Evolutionary conservation across 2,113 vertebrate genomes (phyloP).

Genomic region (Cettia cetti): DNA sequence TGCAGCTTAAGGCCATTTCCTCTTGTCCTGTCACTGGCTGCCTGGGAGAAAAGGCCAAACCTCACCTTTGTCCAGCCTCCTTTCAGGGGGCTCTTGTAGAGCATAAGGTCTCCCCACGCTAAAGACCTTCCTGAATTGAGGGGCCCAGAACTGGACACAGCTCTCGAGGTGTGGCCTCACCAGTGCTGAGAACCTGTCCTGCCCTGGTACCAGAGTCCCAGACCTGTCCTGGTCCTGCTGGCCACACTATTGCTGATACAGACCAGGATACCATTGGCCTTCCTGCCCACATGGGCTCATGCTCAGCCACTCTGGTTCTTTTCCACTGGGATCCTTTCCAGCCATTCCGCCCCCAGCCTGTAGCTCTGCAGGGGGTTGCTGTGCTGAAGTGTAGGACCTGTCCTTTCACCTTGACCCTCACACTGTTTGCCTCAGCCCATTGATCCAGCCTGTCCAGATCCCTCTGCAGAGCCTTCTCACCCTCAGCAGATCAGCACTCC

Average conservation of each 20-base stretch:
- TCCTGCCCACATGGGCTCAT: neutral
- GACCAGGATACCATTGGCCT: neutral
- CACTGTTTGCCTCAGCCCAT: neutral
- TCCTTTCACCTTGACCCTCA: neutral
- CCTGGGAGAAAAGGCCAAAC: neutral
- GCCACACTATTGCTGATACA: neutral
- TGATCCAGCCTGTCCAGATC: neutral
- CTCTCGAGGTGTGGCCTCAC: neutral
- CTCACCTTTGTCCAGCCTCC: neutral
- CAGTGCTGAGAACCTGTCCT: neutral
- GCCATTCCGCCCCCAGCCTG: neutral
- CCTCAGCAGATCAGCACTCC: neutral
- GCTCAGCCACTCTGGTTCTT: neutral
- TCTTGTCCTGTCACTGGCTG: neutral
- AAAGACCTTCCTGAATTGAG: neutral
- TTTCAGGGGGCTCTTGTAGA: neutral
- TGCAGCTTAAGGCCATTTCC: neutral
- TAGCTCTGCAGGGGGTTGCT: neutral
- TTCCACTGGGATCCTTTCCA: neutral
- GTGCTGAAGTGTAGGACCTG: neutral
- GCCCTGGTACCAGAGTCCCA: neutral
- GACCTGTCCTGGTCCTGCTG: neutral
- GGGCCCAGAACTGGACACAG: neutral
- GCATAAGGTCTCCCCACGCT: neutral
- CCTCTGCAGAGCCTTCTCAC: neutral